Evolutionary conservation across 1,140 invertebrate genomes (phyloP), one percentile per base, ranked within the genome.

Genomic region (Tetramorium parvispinum): DNA sequence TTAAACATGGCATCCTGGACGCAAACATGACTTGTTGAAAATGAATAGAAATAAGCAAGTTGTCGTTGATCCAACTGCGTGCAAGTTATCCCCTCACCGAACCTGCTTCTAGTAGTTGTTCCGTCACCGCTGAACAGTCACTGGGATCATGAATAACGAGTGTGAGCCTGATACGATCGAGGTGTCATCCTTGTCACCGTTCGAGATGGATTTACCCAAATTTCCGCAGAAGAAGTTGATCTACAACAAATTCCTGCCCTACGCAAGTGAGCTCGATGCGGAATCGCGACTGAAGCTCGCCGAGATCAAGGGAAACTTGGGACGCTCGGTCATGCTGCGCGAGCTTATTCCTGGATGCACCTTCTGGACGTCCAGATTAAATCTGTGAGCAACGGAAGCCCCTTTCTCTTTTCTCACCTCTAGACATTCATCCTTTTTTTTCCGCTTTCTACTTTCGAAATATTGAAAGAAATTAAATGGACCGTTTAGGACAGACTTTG

Each of bases 231-330:
- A 96, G 91, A 96, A 97, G 89, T 95, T 96, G 79, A 90, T 96
- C 66, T 97, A 96, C 73, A 97, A 97, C 91, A 96, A 96, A 92
- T 93, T 97, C 57, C 92, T 98, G 53, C 97, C 97, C 11, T 97
- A 97, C 94, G 96, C 96, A 5, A 95, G 96, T 24, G 93, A 96
- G 88, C 91, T 98, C 57, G 97, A 97, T 79, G 94, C 95, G 21
- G 97, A 98, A 94, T 96, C 97, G 1, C 92, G 93, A 57, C 92
- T 89, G 82, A 95, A 97, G 59, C 95, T 97, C 68, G 87, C 94
- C 11, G 95, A 97, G 77, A 97, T 97, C 55, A 97, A 97, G 94
- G 96, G 94, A 71, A 97, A 97, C 94, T 94, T 98, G 43, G 96
- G 96, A 40, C 96, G 96, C 90, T 95, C 97, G 70, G 95, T 97